Base-by-base conservation (phyloP, 2,888 invertebrate species). In the Serrognathus titanus region DNA sequence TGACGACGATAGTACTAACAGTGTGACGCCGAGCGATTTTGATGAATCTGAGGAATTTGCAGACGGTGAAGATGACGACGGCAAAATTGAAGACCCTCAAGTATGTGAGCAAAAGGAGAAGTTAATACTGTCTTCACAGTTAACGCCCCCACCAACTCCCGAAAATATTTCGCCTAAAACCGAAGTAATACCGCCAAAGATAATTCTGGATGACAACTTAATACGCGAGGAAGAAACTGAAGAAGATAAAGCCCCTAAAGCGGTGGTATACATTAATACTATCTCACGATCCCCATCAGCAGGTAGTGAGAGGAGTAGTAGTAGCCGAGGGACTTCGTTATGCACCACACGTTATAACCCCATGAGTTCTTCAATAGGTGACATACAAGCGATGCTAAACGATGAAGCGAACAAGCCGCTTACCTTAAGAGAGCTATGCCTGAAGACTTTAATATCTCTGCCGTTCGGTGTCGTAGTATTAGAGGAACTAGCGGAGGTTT, bases 261-360 rank as follows among this genome's bases (percentile, higher is more conserved):
- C 61, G 40, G 57, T 61, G 6, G 65, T 66, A 8, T 45, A 69
- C 4, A 67, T 63, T 38, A 69, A 69, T 7, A 66, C 68, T 7
- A 59, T 59, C 9, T 63, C 68, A 20, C 55, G 62, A 4, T 55
- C 59, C 3, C 45, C 51, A 7, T 64, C 64, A 1, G 48, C 51
- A n/a, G 50, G 51, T 10, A 59, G 61, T 37, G 63, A 53, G 10
- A 57, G 69, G 10, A 57, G 69, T 40, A 87, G 87, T 58, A 71
- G 69, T 35, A 79, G 78, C 59, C 83, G 79, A 58, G 76, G 81
- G 49, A 82, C 83, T 24, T 82, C 82, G 40, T 75, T 86, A 66
- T 87, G 86, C 72, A 89, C 89, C 35, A 86, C 86, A 58, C 86
- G 85, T 71, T 87, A 86, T 70, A 84, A 85, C 66, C 83, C 85